Base-by-base conservation (phyloP, 2,888 invertebrate genomes). In the Minunthozetes semirufus region DNA sequence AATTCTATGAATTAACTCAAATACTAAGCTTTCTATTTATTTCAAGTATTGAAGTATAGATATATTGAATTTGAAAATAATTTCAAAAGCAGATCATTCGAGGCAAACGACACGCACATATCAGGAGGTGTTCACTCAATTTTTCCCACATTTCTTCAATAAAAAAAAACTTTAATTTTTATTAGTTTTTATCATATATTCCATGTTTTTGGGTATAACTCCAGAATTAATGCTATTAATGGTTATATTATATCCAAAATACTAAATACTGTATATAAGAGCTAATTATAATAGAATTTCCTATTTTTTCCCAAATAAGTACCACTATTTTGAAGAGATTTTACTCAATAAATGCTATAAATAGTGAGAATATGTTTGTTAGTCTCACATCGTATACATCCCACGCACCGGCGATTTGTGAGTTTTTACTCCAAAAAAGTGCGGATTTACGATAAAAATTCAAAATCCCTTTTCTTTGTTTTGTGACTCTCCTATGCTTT, bases 401-500 rank as follows among this genome's bases (percentile, higher is more conserved):
- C 68, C 68, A 68, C 68, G 68, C 68, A 68, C 19, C 25, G 38
- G 42, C 22, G 22, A 11, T 68, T 42, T 42, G 42, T 42, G 42
- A 42, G 42, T 42, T 68, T 68, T 68, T 29, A 2, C 68, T 46
- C 17, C 59, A 59, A 68, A 68, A 68, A 68, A 68, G 46, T 68
- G 17, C 1, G 68, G 68, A 68, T 68, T 68, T 68, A 68, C 46
- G 42, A 38, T 68, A 68, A 68, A 68, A 68, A 68, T 68, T 42
- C 68, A 68, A 68, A 68, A 68, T 68, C 68, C 68, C 22, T 68
- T 22, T 63, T 63, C 63, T 63, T 17, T 63, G 27, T 19, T 63
- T 19, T 63, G 27, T 63, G 27, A 50, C 50, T 50, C 50, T 50
- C 50, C 50, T 50, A n/a, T n/a, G 50, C 19, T 9, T 17, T 63